Evolutionary conservation across 2,888 invertebrate genomes (phyloP).

Genomic region (Cremastinae sp.): DNA sequence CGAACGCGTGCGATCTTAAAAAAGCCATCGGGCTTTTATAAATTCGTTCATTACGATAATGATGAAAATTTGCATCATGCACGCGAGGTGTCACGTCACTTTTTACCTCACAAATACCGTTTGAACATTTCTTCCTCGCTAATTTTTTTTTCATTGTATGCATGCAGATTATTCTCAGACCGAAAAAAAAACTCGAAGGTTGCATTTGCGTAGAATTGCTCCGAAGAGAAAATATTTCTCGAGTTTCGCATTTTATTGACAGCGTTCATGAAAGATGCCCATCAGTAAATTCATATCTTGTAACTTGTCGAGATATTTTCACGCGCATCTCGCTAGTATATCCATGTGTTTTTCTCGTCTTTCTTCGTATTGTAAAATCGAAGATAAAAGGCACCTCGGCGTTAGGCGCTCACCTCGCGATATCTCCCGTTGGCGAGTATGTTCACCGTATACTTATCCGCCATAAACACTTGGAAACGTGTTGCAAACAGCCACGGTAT

Average conservation of each 20-base stretch:
- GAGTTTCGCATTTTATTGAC: constrained; percentile 32
- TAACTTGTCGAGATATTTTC: constrained; percentile 15
- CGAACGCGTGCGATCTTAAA: constrained; percentile 53
- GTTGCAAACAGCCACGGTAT: constrained; percentile 45
- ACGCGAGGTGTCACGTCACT: constrained; percentile 62
- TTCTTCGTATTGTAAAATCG: background rate
- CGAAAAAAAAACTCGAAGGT: background rate
- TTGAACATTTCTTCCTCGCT: no score
- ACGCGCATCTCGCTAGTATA: background rate
- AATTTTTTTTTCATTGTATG: no score
- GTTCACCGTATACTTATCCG: constrained; percentile 55
- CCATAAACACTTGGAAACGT: constrained; percentile 59
- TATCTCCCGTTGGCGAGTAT: constrained; percentile 31
- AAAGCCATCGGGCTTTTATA: constrained; percentile 74
- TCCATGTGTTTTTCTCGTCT: constrained; percentile 12
- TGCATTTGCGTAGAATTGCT: constrained; percentile 18
- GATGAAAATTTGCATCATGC: constrained; percentile 73
- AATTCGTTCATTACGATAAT: constrained; percentile 76
- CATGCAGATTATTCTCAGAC: no score
- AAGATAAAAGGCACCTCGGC: constrained; percentile 24
- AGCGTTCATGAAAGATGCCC: constrained; percentile 40
- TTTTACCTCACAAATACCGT: background rate
- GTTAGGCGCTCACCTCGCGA: constrained; percentile 25
- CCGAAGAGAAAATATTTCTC: constrained; percentile 14
- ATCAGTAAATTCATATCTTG: constrained; percentile 48